A percentile compares a stretch with the other conserved stretches of the same genome.
Evolutionary conservation across 1,140 invertebrate genomes (phyloP).

Genomic region (Calephelis virginiensis): DNA sequence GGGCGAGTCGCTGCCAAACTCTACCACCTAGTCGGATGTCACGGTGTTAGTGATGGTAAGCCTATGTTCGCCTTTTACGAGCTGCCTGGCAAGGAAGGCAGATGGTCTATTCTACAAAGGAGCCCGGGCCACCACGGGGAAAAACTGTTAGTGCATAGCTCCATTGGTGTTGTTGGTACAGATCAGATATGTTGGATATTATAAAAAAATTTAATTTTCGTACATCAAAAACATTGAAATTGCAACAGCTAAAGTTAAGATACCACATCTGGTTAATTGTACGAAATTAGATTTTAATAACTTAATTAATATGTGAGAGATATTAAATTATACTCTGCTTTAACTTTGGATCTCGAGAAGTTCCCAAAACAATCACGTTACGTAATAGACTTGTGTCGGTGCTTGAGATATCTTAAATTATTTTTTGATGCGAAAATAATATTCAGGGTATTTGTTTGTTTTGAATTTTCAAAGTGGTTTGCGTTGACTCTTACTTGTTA

Average conservation of each 20-base stretch:
- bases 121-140: no score
- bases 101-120: no score
- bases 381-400: background rate
- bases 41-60: no score
- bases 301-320: slow-evolving; percentile 3
- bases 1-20: no score
- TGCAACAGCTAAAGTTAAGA: background rate
- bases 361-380: background rate
- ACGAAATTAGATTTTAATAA: slow-evolving; percentile 9
- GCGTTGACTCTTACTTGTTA: no score
- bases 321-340: slow-evolving; percentile 6
- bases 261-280: background rate
- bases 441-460: background rate
- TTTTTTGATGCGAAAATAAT: background rate
- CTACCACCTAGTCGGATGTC: no score
- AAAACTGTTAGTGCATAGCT: no score
- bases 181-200: no score
- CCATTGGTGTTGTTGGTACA: no score
- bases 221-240: background rate
- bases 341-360: slow-evolving; percentile 1
- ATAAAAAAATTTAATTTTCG: background rate
- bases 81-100: no score
- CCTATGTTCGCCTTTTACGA: no score
- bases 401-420: background rate
- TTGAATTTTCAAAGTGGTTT: no score